phyloP scores from a whole-genome alignment of 2,113 vertebrate genomes.

The Heliornis fulica region DNA sequence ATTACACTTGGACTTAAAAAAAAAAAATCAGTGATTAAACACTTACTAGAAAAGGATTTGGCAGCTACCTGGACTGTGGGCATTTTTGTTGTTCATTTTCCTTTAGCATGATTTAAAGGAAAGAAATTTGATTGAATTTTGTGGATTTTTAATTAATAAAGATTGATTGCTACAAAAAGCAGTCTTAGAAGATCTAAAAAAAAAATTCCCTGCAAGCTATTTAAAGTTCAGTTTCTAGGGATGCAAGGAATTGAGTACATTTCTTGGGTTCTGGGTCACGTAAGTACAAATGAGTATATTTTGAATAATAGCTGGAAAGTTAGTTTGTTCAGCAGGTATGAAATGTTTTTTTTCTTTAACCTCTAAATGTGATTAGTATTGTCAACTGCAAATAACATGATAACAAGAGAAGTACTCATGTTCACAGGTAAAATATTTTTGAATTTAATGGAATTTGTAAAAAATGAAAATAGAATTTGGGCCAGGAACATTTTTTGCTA shows the following conservation, averaged over 20 bases:
- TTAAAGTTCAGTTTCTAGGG: background rate
- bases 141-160: conserved; percentile 62
- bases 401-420: background rate
- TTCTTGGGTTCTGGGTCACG: background rate
- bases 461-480: background rate
- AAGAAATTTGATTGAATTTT: conserved; percentile 63
- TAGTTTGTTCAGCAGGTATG: background rate
- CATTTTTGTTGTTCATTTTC: conserved; percentile 60
- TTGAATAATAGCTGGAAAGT: background rate
- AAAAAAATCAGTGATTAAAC: conserved; percentile 51
- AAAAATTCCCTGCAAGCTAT: background rate
- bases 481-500: background rate
- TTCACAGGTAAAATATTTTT: background rate
- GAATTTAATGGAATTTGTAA: background rate
- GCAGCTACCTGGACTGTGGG: conserved; percentile 20
- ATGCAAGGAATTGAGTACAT: background rate
- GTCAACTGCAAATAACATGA: background rate
- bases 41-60: conserved; percentile 61
- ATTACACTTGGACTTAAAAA: conserved; percentile 28
- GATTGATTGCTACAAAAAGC: background rate
- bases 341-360: background rate
- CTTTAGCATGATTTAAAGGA: conserved; percentile 46
- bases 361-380: background rate
- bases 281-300: background rate
- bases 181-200: background rate